phyloP scores from a whole-genome alignment of 2,888 invertebrate species.

The Zootermopsis nevadensis region DNA sequence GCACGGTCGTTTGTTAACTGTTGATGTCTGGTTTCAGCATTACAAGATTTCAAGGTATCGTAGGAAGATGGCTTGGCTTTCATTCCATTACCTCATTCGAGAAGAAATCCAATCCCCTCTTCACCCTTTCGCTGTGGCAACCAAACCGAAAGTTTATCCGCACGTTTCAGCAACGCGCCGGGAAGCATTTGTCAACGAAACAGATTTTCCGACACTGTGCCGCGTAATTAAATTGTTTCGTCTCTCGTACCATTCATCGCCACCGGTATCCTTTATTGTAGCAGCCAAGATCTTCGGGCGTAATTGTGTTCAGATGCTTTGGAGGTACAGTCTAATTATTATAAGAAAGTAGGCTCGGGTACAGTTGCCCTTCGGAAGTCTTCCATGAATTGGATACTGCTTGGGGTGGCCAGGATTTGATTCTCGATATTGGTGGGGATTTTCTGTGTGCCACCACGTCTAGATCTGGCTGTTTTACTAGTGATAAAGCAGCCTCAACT shows the following conservation, averaged over 20 bases:
- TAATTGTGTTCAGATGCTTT: not conserved
- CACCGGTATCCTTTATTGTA: slow-evolving; percentile 13
- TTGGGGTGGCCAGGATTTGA: too few species aligned
- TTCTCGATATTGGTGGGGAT: too few species aligned
- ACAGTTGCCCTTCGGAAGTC: slow-evolving; percentile 8
- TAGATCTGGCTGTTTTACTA: too few species aligned
- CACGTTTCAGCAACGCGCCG: slow-evolving; percentile 36
- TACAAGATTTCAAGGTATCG: not conserved
- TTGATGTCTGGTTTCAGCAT: not conserved
- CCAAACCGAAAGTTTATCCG: slow-evolving; percentile 38
- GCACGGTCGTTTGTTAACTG: too few species aligned
- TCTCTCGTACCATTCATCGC: not conserved
- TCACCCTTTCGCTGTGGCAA: not conserved
- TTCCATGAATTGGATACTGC: not conserved
- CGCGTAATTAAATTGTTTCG: slow-evolving; percentile 47
- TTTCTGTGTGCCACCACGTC: too few species aligned
- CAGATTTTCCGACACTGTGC: slow-evolving; percentile 43
- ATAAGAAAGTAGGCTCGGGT: slow-evolving; percentile 28
- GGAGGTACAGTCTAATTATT: slow-evolving; percentile 22
- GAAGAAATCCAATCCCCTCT: not conserved
- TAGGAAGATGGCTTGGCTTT: not conserved
- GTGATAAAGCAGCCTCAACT: too few species aligned
- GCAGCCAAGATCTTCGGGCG: slow-evolving; percentile 6
- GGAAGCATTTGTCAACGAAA: slow-evolving; percentile 46
- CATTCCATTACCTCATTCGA: slow-evolving; percentile 8